Evolutionary conservation across 2,113 vertebrate species (phyloP).

Genomic region (Ardeotis arabs): DNA sequence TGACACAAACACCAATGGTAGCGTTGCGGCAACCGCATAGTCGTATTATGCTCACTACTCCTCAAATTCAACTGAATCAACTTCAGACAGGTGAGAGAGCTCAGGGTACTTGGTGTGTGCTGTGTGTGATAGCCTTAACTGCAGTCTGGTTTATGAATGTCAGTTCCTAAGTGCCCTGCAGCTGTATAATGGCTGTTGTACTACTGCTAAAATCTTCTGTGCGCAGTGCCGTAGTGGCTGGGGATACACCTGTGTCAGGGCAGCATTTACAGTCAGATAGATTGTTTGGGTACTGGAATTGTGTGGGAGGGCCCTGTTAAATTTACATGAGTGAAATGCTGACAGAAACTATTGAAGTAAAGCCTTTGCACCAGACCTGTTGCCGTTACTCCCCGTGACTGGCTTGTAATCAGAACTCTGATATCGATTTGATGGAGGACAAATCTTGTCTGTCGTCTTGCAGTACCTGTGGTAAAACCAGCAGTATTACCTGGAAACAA

Average conservation of each 20-base stretch:
- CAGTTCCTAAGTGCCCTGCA: not conserved
- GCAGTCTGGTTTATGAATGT: not conserved
- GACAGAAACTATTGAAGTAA: not conserved
- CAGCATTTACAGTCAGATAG: not conserved
- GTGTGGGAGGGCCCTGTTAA: not conserved
- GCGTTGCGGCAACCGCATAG: conserved; percentile 87
- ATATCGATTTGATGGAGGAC: not conserved
- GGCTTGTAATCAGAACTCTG: not conserved
- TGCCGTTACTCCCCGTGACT: not conserved
- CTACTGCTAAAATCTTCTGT: not conserved
- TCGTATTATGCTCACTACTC: conserved; percentile 87
- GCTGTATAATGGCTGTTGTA: not conserved
- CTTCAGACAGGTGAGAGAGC: conserved; percentile 86
- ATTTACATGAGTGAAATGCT: not conserved
- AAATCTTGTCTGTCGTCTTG: conserved; percentile 8
- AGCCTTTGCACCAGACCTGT: not conserved
- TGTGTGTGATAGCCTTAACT: not conserved
- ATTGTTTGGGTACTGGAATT: not conserved
- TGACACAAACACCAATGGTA: conserved; percentile 89
- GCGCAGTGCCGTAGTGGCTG: not conserved
- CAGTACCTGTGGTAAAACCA: conserved; percentile 87
- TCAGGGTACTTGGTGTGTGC: too few species aligned
- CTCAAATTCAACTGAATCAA: conserved; percentile 85
- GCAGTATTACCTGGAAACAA: conserved; percentile 81
- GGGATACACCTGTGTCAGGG: not conserved